A percentile compares a stretch with the other conserved stretches of the same genome.
Evolutionary conservation across 2,113 vertebrate species (phyloP).

Genomic region (Passer domesticus): DNA sequence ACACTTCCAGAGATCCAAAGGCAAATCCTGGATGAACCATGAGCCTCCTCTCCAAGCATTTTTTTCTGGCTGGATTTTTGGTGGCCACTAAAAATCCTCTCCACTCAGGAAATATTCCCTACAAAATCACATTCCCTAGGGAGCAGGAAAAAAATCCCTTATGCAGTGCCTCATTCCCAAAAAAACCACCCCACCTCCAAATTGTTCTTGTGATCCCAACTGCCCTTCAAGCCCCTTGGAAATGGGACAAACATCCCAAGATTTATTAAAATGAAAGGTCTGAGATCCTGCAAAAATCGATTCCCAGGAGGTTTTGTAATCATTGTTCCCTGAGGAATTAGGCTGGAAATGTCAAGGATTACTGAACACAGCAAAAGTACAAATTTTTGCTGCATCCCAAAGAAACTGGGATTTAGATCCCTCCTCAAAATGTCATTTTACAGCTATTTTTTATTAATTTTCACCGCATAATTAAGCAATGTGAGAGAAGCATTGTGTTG

Average conservation of each 20-base stretch:
- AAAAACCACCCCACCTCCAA: not conserved
- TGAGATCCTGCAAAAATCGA: not conserved
- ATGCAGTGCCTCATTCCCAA: no score
- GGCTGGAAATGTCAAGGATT: conserved; percentile 1
- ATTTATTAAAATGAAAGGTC: not conserved
- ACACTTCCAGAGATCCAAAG: not conserved
- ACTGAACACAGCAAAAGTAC: not conserved
- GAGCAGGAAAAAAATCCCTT: not conserved
- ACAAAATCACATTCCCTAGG: accelerated
- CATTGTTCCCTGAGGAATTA: not conserved
- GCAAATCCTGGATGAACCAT: not conserved
- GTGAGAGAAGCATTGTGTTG: not conserved
- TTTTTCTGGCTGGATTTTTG: not conserved
- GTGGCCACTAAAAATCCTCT: accelerated
- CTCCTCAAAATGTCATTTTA: not conserved
- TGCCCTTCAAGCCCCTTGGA: not conserved
- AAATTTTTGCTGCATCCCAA: not conserved
- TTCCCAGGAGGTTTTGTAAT: not conserved
- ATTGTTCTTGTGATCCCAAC: not conserved
- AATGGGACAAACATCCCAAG: not conserved
- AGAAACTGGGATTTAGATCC: not conserved
- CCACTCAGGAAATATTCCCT: not conserved
- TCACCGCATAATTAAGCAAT: not conserved
- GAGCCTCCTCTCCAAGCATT: not conserved
- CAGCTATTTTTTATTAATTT: conserved; percentile 6